Conservation (phyloP, 2,113 vertebrate genomes). For the Spea multiplicata region DNA sequence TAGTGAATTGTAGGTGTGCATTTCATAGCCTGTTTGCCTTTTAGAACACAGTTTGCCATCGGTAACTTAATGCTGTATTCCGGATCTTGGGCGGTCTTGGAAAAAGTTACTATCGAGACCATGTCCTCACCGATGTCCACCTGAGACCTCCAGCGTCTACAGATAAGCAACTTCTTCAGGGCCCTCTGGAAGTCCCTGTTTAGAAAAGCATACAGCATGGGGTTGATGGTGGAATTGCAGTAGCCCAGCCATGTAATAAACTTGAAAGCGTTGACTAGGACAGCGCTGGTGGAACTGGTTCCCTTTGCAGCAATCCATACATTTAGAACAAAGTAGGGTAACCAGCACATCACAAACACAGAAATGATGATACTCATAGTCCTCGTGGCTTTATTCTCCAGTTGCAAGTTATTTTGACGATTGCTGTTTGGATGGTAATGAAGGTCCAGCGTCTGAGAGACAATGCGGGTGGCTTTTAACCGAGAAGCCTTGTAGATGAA, state of each 20-base stretch:
- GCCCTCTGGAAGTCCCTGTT: slow-evolving; percentile 70
- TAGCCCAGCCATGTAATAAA: slow-evolving; percentile 68
- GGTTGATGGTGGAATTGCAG: slow-evolving; percentile 69
- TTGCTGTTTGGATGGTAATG: slow-evolving; percentile 70
- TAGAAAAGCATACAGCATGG: slow-evolving; percentile 66
- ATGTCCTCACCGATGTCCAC: slow-evolving; percentile 66
- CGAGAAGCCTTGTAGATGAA: slow-evolving; percentile 67
- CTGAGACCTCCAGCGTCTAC: slow-evolving; percentile 61
- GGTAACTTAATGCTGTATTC: slow-evolving; percentile 43
- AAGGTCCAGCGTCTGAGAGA: slow-evolving; percentile 64
- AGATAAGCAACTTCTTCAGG: slow-evolving; percentile 72
- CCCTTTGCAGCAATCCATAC: slow-evolving; percentile 72
- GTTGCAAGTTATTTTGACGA: slow-evolving; percentile 66
- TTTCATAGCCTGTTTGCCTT: slow-evolving; percentile 50
- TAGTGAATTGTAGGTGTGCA: slow-evolving; percentile 20
- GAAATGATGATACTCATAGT: slow-evolving; percentile 79
- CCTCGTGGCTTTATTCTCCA: slow-evolving; percentile 72
- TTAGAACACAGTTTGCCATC: slow-evolving; percentile 29
- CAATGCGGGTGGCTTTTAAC: slow-evolving; percentile 63
- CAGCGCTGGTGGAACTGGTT: slow-evolving; percentile 55
- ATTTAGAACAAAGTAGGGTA: slow-evolving; percentile 84
- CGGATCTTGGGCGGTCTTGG: slow-evolving; percentile 64
- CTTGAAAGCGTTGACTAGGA: slow-evolving; percentile 59
- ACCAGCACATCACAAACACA: slow-evolving; percentile 83
- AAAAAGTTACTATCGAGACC: slow-evolving; percentile 68